These are phyloP conservation scores for Neosilurus mollespiculum DNA, from an alignment of 2,797 vertebrate species.

Conservation along the genomic window DNA sequence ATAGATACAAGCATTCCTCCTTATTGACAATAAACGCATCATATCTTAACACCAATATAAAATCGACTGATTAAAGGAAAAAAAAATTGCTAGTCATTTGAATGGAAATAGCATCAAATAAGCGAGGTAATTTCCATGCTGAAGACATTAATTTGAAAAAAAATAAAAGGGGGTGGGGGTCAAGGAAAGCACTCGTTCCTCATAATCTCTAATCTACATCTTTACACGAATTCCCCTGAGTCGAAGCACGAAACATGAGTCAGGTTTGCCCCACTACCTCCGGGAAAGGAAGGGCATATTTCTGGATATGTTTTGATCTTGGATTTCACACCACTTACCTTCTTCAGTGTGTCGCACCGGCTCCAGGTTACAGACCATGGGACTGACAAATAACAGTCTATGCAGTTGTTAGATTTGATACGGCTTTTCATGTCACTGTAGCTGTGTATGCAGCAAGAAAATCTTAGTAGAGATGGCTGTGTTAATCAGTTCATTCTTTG, in stretches of 20 bases:
- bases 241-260: slow-evolving; percentile 26
- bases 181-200: slow-evolving; percentile 32
- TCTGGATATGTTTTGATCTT: slow-evolving; percentile 42
- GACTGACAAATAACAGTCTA: slow-evolving; percentile 39
- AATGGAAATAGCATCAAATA: slow-evolving; percentile 37
- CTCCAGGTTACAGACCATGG: slow-evolving; percentile 16
- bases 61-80: slow-evolving; percentile 36
- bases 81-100: slow-evolving; percentile 12
- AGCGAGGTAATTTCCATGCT: slow-evolving; percentile 45
- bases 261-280: slow-evolving; percentile 29
- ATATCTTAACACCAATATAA: slow-evolving; percentile 35
- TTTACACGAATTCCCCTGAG: slow-evolving; percentile 36
- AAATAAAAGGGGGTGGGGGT: background rate
- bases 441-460: slow-evolving; percentile 32
- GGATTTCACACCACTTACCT: slow-evolving; percentile 45
- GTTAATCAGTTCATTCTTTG: slow-evolving; percentile 51
- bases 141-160: slow-evolving; percentile 45
- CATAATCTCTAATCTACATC: slow-evolving; percentile 53
- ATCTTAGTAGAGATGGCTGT: slow-evolving; percentile 32
- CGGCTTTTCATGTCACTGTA: slow-evolving; percentile 44
- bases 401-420: slow-evolving; percentile 37
- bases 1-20: slow-evolving; percentile 30
- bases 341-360: slow-evolving; percentile 20
- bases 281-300: slow-evolving; percentile 8
- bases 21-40: slow-evolving; percentile 42